phyloP scores from a whole-genome alignment of 2,113 vertebrate genomes.

The Gasterosteus aculeatus region DNA sequence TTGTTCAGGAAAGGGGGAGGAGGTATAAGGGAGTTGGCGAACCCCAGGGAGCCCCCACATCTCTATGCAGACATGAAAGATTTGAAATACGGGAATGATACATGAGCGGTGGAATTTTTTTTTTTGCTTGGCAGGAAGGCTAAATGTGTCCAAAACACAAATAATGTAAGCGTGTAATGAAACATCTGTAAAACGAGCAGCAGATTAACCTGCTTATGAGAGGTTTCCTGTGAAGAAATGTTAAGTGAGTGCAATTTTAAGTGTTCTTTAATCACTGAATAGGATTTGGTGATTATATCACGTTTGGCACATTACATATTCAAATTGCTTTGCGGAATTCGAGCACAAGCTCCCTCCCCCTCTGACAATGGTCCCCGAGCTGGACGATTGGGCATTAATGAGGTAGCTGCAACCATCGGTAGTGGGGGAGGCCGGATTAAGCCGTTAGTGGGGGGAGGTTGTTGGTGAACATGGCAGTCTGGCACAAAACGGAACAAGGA shows the following conservation, averaged over 20 bases:
- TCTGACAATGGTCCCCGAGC: constrained; percentile 69
- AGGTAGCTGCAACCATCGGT: constrained; percentile 73
- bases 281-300: constrained; percentile 79
- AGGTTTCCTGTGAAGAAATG: constrained; percentile 54
- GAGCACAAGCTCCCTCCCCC: constrained; percentile 65
- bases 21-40: constrained; percentile 53
- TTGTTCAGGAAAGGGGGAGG: constrained; percentile 71
- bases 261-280: constrained; percentile 72
- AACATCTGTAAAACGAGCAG: constrained; percentile 28
- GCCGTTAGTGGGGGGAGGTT: constrained; percentile 76
- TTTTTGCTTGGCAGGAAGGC: background rate
- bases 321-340: constrained; percentile 79
- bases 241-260: constrained; percentile 71
- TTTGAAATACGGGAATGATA: constrained; percentile 49
- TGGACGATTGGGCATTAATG: constrained; percentile 81
- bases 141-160: constrained; percentile 25
- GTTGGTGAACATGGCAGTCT: constrained; percentile 73
- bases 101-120: constrained; percentile 45
- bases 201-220: constrained; percentile 39
- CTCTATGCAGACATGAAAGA: constrained; percentile 75
- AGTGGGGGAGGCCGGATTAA: constrained; percentile 79
- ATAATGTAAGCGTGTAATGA: constrained; percentile 36
- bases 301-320: constrained; percentile 78
- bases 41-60: constrained; percentile 69
- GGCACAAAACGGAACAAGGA: constrained; percentile 45